These are phyloP conservation scores for Pinna nobilis DNA, from an alignment of 1,140 invertebrate genomes.

Conservation along the genomic window DNA sequence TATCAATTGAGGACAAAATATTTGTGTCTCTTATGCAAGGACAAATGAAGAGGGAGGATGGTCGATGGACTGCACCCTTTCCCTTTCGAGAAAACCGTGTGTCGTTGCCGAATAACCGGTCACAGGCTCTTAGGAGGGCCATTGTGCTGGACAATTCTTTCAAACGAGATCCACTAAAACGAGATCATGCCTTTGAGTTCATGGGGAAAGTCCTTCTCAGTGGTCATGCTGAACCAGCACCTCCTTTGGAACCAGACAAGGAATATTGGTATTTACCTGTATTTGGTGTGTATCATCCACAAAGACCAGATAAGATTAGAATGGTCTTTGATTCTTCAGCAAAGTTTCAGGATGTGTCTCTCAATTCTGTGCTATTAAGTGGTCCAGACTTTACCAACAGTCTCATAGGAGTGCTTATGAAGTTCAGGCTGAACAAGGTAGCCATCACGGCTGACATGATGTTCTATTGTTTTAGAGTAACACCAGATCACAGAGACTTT, in stretches of 20 bases:
- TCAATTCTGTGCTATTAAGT: slow-evolving; percentile 50
- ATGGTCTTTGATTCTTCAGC: slow-evolving; percentile 44
- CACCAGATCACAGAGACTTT: slow-evolving; percentile 24
- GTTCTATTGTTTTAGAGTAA: slow-evolving; percentile 42
- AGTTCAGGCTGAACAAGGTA: slow-evolving; percentile 42
- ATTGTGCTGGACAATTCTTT: slow-evolving; percentile 23
- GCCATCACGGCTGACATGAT: slow-evolving; percentile 43
- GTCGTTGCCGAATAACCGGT: slow-evolving; percentile 36
- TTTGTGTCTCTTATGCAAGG: slow-evolving; percentile 39
- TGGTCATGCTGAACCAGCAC: slow-evolving; percentile 37
- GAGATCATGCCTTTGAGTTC: slow-evolving; percentile 31
- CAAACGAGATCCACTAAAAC: slow-evolving; percentile 17
- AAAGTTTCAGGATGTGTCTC: slow-evolving; percentile 47
- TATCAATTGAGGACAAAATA: slow-evolving; percentile 32
- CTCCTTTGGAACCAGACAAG: neutral
- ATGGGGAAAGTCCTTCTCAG: slow-evolving; percentile 41
- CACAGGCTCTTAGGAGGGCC: slow-evolving; percentile 4
- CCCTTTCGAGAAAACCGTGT: slow-evolving; percentile 21
- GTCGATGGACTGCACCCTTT: slow-evolving; percentile 35
- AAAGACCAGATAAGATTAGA: slow-evolving; percentile 33
- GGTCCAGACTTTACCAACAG: slow-evolving; percentile 70
- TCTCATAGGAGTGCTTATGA: slow-evolving; percentile 42
- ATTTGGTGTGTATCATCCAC: slow-evolving; percentile 19
- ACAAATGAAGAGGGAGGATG: slow-evolving; percentile 17
- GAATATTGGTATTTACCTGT: slow-evolving; percentile 39